Conservation (phyloP, 1,140 invertebrate genomes). For the Hormaphis cornu region DNA sequence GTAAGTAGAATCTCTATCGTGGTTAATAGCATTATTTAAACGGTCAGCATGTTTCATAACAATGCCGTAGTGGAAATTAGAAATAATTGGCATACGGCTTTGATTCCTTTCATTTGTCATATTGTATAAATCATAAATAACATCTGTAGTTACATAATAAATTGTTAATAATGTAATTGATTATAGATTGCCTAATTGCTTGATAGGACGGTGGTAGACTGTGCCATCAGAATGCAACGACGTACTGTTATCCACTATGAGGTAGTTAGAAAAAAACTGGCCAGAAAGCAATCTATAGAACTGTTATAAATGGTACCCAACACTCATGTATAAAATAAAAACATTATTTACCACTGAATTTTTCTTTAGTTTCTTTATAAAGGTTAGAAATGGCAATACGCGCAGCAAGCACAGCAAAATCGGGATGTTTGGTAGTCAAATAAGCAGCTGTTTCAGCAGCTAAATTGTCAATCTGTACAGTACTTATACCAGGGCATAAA, state of each 20-base stretch:
- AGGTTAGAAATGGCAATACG: slow-evolving; percentile 94
- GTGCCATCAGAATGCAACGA: too few species aligned
- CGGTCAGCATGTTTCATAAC: slow-evolving; percentile 78
- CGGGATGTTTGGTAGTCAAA: slow-evolving; percentile 92
- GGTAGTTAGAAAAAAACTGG: too few species aligned
- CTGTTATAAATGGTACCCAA: too few species aligned
- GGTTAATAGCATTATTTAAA: slow-evolving; percentile 93
- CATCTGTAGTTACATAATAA: slow-evolving; percentile 58
- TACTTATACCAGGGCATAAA: slow-evolving; percentile 90
- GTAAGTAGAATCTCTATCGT: slow-evolving; percentile 94
- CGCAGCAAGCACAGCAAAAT: slow-evolving; percentile 92
- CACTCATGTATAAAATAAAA: too few species aligned
- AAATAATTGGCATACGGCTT: slow-evolving; percentile 69
- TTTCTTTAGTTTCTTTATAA: slow-evolving; percentile 91
- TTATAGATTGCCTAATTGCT: too few species aligned
- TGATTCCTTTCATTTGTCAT: slow-evolving; percentile 65
- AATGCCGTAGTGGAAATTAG: slow-evolving; percentile 70
- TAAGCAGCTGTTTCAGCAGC: slow-evolving; percentile 93
- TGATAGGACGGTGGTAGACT: too few species aligned
- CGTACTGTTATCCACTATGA: too few species aligned
- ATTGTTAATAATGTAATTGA: too few species aligned
- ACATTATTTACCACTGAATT: slow-evolving; percentile 73
- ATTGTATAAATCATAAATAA: slow-evolving; percentile 77
- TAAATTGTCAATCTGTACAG: slow-evolving; percentile 91
- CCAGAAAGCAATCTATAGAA: too few species aligned